These are phyloP conservation scores for Lithodes maja DNA, from an alignment of 2,888 invertebrate genomes.

Conservation along the genomic window DNA sequence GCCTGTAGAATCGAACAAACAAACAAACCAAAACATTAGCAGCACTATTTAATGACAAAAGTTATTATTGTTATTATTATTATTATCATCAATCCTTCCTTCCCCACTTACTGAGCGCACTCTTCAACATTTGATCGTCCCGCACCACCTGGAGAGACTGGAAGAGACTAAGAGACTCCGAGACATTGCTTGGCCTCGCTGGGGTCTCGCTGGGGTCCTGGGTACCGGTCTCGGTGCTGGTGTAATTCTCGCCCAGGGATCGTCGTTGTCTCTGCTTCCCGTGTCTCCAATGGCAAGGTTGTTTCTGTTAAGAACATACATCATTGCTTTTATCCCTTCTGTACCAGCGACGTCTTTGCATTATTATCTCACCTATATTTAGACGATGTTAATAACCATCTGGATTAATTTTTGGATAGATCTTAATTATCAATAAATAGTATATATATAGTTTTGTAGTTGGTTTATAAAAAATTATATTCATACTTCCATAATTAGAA, in stretches of 20 bases:
- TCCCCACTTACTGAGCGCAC: slow-evolving; percentile 17
- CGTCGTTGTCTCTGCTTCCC: slow-evolving; percentile 81
- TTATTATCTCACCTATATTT: background rate
- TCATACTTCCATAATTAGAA: no score
- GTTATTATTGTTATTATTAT: background rate
- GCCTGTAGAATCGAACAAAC: no score
- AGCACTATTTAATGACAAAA: background rate
- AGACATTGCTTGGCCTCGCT: slow-evolving; percentile 73
- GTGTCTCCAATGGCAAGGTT: slow-evolving; percentile 95
- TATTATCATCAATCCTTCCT: background rate
- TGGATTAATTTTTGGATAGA: no score
- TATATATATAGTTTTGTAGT: no score
- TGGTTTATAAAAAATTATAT: no score
- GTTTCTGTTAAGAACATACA: slow-evolving; percentile 80
- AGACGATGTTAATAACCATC: background rate
- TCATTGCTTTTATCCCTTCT: no score
- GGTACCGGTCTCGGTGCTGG: background rate
- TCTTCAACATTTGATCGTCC: slow-evolving; percentile 81
- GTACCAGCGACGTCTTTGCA: no score
- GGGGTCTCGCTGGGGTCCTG: background rate
- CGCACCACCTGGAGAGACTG: slow-evolving; percentile 91
- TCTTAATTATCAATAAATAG: no score
- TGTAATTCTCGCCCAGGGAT: slow-evolving; percentile 75
- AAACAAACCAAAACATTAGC: no score
- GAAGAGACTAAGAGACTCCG: slow-evolving; percentile 92